Percentiles rank a stretch among this genome's conserved stretches.
Conservation (phyloP, 2,888 invertebrate species). For the Neoitamus cyanurus region DNA sequence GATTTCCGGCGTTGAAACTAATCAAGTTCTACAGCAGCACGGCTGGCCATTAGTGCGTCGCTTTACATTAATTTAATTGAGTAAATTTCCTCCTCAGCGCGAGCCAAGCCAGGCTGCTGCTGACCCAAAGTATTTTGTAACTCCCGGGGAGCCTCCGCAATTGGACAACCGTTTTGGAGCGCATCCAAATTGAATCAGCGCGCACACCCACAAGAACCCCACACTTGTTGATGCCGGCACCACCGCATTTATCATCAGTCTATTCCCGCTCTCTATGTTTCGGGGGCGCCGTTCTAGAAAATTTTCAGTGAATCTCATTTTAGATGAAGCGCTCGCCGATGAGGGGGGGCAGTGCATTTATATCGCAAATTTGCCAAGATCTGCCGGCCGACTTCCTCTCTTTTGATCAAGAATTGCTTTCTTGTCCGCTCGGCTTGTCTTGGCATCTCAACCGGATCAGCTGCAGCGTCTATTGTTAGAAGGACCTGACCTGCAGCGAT, state of each 20-base stretch:
- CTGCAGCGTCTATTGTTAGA: conserved; percentile 15
- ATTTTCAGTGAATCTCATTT: neutral
- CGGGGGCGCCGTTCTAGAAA: conserved; percentile 5
- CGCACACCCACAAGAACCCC: neutral
- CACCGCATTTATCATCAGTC: neutral
- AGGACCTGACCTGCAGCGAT: conserved; percentile 9
- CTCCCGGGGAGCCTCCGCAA: neutral
- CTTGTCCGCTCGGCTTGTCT: neutral
- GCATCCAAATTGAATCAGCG: conserved; percentile 2
- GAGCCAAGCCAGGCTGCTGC: neutral
- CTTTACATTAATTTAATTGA: conserved; percentile 31
- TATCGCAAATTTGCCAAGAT: conserved; percentile 9
- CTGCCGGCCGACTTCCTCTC: neutral
- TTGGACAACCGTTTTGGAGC: neutral
- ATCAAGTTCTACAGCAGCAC: conserved; percentile 3
- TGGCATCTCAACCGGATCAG: conserved; percentile 13
- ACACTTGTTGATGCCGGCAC: conserved; percentile 7
- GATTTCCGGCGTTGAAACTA: conserved; percentile 17
- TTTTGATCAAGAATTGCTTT: neutral
- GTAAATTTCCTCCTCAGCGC: neutral
- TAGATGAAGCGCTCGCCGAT: neutral
- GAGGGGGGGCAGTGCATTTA: neutral
- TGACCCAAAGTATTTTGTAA: conserved; percentile 10
- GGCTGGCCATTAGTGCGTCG: neutral
- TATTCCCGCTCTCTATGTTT: neutral